These are phyloP conservation scores for Muntiacus muntjak DNA, from an alignment of 2,113 vertebrate genomes.

Conservation along the genomic window DNA sequence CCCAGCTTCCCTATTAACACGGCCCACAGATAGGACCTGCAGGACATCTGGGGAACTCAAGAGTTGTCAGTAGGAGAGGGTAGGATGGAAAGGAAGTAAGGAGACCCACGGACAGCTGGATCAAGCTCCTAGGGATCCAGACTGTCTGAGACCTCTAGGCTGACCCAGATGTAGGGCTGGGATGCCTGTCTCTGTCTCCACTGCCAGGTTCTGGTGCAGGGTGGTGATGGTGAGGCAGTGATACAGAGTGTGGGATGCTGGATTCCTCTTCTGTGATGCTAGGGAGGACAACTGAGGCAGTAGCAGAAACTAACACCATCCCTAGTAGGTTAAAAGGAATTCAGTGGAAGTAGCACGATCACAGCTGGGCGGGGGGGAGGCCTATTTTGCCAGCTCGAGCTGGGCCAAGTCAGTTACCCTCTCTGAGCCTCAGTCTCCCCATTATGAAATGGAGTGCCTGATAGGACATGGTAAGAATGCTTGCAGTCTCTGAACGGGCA, in stretches of 20 bases:
- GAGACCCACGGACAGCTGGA: neutral
- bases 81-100: neutral
- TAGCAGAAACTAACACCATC: neutral
- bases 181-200: neutral
- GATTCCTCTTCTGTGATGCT: neutral
- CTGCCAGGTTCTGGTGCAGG: rapidly evolving
- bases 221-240: neutral
- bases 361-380: neutral
- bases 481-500: neutral
- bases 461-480: neutral
- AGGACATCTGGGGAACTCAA: neutral
- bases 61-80: neutral
- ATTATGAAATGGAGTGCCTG: neutral
- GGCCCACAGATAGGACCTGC: neutral
- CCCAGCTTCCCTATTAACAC: slow-evolving; percentile 1
- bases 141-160: neutral
- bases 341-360: neutral
- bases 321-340: neutral
- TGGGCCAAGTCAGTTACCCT: neutral
- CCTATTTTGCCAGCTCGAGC: neutral
- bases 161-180: neutral
- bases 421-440: neutral
- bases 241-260: neutral
- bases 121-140: neutral
- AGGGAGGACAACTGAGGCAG: neutral